These are phyloP conservation scores for Sminthurinus signatus DNA, from an alignment of 1,140 invertebrate species.

Conservation along the genomic window DNA sequence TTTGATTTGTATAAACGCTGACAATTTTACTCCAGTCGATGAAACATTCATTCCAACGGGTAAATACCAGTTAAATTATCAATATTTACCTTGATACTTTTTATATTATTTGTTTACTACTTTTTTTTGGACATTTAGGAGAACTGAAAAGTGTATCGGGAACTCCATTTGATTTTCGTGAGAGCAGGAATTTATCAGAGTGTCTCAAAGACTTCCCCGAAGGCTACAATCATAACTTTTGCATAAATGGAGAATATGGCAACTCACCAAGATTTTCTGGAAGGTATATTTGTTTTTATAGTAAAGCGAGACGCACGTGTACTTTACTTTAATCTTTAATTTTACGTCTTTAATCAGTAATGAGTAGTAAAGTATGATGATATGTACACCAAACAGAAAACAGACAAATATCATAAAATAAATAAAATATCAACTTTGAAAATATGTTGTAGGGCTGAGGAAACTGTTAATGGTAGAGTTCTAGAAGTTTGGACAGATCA, in stretches of 20 bases:
- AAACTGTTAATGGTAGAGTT: slow-evolving; percentile 61
- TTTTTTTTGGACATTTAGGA: no score
- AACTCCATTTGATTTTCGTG: not conserved
- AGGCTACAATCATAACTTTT: slow-evolving; percentile 74
- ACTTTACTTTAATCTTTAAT: no score
- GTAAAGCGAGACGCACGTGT: no score
- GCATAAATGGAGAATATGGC: slow-evolving; percentile 46
- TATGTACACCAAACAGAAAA: no score
- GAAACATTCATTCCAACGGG: slow-evolving; percentile 65
- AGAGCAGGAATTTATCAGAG: slow-evolving; percentile 50
- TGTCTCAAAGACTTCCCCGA: slow-evolving; percentile 48
- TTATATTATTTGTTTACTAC: no score
- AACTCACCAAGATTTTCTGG: slow-evolving; percentile 7
- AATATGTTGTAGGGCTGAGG: slow-evolving; percentile 51
- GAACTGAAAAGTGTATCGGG: not conserved
- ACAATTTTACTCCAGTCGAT: slow-evolving; percentile 68
- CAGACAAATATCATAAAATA: no score
- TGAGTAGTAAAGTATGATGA: no score
- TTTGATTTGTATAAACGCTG: slow-evolving; percentile 62
- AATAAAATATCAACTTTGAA: no score
- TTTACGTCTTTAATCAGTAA: no score
- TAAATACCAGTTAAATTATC: no score
- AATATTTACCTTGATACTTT: no score
- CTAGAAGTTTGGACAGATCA: slow-evolving; percentile 76
- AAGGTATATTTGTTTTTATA: not conserved